A percentile compares a stretch with the other conserved stretches of the same genome.
These are phyloP conservation scores for Fissipunctia ypsillon DNA, from an alignment of 2,888 invertebrate genomes.

Conservation along the genomic window DNA sequence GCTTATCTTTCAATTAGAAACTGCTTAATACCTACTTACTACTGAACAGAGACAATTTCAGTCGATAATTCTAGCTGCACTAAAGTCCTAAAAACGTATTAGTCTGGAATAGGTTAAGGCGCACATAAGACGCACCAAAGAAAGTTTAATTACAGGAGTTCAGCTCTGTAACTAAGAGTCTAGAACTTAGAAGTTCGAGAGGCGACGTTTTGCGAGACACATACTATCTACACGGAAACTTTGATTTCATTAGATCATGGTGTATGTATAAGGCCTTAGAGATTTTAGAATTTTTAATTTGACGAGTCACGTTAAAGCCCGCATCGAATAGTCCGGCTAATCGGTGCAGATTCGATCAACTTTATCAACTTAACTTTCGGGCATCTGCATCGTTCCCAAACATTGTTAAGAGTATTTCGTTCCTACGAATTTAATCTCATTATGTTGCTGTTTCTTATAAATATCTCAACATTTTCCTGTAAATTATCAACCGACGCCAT, in stretches of 20 bases:
- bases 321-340: neutral
- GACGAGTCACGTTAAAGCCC: neutral
- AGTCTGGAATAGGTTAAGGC: conserved; percentile 29
- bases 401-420: neutral
- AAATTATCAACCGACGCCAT: conserved; percentile 36
- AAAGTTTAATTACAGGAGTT: conserved; percentile 64
- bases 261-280: conserved; percentile 3
- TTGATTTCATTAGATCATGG: conserved; percentile 49
- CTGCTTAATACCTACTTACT: neutral
- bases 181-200: conserved; percentile 54
- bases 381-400: conserved; percentile 3
- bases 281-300: conserved; percentile 1
- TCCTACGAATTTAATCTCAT: conserved; percentile 18
- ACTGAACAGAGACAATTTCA: neutral
- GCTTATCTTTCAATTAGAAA: neutral
- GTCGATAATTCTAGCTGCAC: conserved; percentile 16
- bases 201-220: conserved; percentile 51
- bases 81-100: conserved; percentile 45
- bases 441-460: conserved; percentile 26
- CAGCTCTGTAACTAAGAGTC: conserved; percentile 39
- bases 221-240: conserved; percentile 43
- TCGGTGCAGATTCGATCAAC: conserved; percentile 1
- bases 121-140: conserved; percentile 55
- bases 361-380: neutral
- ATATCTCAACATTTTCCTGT: conserved; percentile 36